A percentile compares a stretch with the other conserved stretches of the same genome.
Conservation (phyloP, 2,888 invertebrate genomes). For the Himalopsyche japonica region DNA sequence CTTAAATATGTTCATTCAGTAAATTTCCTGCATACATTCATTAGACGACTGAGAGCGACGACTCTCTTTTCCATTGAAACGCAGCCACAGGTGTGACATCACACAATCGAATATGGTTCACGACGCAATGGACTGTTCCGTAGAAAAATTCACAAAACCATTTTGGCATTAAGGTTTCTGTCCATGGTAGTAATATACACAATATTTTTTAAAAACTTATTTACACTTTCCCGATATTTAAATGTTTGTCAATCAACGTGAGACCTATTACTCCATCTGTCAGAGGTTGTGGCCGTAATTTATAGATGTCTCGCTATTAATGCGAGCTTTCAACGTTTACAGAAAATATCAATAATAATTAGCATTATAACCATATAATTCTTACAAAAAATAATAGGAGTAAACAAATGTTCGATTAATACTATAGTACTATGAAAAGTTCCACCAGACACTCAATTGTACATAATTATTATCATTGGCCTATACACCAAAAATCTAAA, state of each 20-base stretch:
- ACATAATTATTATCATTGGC: conserved; percentile 9
- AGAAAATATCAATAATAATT: neutral
- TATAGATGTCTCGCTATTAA: neutral
- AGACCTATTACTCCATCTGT: neutral
- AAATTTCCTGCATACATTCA: neutral
- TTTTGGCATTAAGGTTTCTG: conserved; percentile 16
- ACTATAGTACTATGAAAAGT: conserved; percentile 9
- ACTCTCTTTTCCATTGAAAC: neutral
- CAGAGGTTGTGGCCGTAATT: neutral
- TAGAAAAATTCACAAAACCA: conserved; percentile 22
- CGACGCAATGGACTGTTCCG: neutral
- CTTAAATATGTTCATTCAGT: conserved; percentile 21
- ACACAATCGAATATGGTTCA: neutral
- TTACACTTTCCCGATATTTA: conserved; percentile 11
- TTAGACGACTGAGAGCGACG: neutral
- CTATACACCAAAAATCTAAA: conserved; percentile 17
- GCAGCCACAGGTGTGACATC: neutral
- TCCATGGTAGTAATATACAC: conserved; percentile 25
- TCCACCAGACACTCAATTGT: conserved; percentile 21
- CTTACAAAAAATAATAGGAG: neutral
- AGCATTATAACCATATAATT: neutral
- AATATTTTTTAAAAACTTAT: conserved; percentile 20
- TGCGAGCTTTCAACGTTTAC: neutral
- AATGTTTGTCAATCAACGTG: neutral
- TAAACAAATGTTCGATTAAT: conserved; percentile 14